Evolutionary conservation across 1,140 invertebrate genomes (phyloP).

Genomic region (Psix sp.): DNA sequence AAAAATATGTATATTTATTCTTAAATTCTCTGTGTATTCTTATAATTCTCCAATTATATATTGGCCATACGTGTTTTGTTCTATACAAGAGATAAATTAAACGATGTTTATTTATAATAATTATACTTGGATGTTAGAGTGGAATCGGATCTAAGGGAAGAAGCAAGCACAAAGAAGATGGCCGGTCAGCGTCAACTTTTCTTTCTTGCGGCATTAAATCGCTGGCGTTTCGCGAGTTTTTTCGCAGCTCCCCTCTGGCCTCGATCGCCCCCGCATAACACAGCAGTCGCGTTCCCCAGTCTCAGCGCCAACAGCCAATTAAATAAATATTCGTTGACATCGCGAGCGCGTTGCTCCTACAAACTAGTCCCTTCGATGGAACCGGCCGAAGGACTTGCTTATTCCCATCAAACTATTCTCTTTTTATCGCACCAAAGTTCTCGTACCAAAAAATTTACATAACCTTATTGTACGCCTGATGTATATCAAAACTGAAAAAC

Average conservation of each 20-base stretch:
- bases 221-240: slow-evolving; percentile 46
- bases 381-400: slow-evolving; percentile 58
- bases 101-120: too few relatives aligned
- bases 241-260: slow-evolving; percentile 36
- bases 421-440: slow-evolving; percentile 23
- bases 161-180: slow-evolving; percentile 26
- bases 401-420: slow-evolving; percentile 61
- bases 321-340: slow-evolving; percentile 76
- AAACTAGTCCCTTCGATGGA: slow-evolving; percentile 68
- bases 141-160: slow-evolving; percentile 15
- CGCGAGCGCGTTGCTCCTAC: slow-evolving; percentile 71
- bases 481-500: too few relatives aligned
- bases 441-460: slow-evolving; percentile 7
- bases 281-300: slow-evolving; percentile 67
- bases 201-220: slow-evolving; percentile 49
- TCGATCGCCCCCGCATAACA: slow-evolving; percentile 72
- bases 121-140: slow-evolving; percentile 12
- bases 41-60: too few relatives aligned
- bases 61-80: too few relatives aligned
- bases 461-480: background rate
- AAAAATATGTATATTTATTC: too few relatives aligned
- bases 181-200: slow-evolving; percentile 46
- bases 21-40: too few relatives aligned
- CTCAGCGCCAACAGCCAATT: slow-evolving; percentile 71
- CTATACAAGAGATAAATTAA: too few relatives aligned